A percentile compares a stretch with the other conserved stretches of the same genome.
These are phyloP conservation scores for Protophormia terraenovae DNA, from an alignment of 2,888 invertebrate species.

Conservation along the genomic window DNA sequence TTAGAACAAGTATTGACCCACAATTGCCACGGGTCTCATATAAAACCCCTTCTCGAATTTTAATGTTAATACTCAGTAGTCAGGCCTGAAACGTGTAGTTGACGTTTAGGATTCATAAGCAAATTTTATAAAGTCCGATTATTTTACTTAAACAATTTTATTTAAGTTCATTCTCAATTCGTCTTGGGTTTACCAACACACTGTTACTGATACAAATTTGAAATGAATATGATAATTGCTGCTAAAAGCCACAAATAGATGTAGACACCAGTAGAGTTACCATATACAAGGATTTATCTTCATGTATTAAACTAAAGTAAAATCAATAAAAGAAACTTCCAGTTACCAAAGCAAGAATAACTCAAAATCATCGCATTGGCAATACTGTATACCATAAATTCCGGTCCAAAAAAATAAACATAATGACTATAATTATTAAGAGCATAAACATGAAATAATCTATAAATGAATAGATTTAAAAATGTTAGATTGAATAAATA, in stretches of 20 bases:
- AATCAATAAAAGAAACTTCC: too few relatives aligned
- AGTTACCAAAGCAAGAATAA: too few relatives aligned
- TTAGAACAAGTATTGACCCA: too few relatives aligned
- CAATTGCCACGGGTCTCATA: too few relatives aligned
- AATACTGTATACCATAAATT: neutral
- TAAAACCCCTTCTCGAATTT: too few relatives aligned
- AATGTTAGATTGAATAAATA: neutral
- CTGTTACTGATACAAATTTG: constrained; percentile 69
- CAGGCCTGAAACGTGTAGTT: too few relatives aligned
- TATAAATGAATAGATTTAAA: constrained; percentile 44
- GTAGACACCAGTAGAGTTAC: constrained; percentile 22
- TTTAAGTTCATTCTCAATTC: constrained; percentile 19
- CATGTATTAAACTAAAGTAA: neutral
- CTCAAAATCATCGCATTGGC: neutral
- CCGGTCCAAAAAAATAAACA: neutral
- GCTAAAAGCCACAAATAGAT: constrained; percentile 75
- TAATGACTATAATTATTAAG: constrained; percentile 1
- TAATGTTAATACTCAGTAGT: too few relatives aligned
- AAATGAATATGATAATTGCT: constrained; percentile 79
- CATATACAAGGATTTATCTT: neutral
- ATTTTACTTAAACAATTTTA: too few relatives aligned
- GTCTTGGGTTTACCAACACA: neutral
- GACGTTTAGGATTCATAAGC: too few relatives aligned
- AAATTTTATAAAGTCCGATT: too few relatives aligned
- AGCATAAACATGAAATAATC: constrained; percentile 30